Evolutionary conservation across 2,113 vertebrate species (phyloP), one percentile per base, ranked within the genome.

Genomic region (Proteles cristata): DNA sequence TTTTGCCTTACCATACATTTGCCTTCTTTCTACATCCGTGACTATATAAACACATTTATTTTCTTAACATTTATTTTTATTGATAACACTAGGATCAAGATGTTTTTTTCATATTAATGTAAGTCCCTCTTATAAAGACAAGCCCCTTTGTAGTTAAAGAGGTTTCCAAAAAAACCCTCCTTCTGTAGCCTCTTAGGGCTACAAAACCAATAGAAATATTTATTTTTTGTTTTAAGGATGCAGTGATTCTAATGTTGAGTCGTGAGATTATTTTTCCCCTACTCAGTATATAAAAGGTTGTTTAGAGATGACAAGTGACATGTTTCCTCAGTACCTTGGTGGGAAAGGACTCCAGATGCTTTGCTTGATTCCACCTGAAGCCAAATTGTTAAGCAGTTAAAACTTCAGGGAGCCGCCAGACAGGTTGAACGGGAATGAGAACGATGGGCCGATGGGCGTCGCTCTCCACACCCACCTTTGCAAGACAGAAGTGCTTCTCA

Each of bases 351-450:
- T 90, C 35, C 73, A 55, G 48, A 19, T 1, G 2, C 53, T 76
- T 92, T 85, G 43, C 76, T 87, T 33, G 94, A 81, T 74, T 98
- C 77, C 79, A 96, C 53, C 95, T 80, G 90, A 88, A 98, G 97
- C 95, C 97, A 92, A 98, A 93, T 63, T 97, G 86, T 55, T 11
- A 97, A 96, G 98, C 94, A 97, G 98, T 97, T 98, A 98, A 98
- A 98, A 97, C 90, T 92, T 98, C 53, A 81, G 77, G 33, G 85
- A 96, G 98, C 90, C 0, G 97, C 92, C 88, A 55, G 95, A 98
- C 99, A 96, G 98, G 98, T 98, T 98, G 94, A 88, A 76, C 98
- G 0, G 96, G 98, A 87, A 23, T 23, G 58, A 58, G 55, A 58
- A 86, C 91, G 91, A 96, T 19, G 39, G 39, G 66, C 43, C 91